Evolutionary conservation across 2,888 invertebrate species (phyloP).

Genomic region (Limnephilus auricula): DNA sequence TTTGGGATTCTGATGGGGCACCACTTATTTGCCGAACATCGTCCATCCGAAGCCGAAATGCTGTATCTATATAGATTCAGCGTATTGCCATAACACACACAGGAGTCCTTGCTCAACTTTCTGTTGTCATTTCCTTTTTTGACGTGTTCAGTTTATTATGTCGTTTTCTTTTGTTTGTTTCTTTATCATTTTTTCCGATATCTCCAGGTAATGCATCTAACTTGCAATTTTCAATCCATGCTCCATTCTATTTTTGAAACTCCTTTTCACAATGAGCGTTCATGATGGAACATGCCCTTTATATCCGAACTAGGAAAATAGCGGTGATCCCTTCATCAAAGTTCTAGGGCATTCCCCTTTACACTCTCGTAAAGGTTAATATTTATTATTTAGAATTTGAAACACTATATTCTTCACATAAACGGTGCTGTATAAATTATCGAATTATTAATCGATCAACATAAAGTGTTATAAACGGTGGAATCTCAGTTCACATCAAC

Average conservation of each 20-base stretch:
- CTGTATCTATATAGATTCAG: too few relatives aligned
- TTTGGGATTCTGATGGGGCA: neutral
- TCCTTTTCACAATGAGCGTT: too few relatives aligned
- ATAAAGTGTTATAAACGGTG: neutral
- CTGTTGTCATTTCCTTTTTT: neutral
- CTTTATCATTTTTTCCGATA: neutral
- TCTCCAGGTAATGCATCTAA: neutral
- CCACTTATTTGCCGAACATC: neutral
- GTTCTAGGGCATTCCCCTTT: too few relatives aligned
- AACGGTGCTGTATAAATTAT: too few relatives aligned
- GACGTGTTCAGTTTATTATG: neutral
- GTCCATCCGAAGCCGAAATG: neutral
- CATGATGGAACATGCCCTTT: too few relatives aligned
- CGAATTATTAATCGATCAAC: neutral
- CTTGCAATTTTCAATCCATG: neutral
- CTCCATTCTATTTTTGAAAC: neutral
- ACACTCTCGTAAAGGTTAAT: too few relatives aligned
- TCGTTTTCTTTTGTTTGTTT: neutral
- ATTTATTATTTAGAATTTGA: too few relatives aligned
- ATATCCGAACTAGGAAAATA: too few relatives aligned
- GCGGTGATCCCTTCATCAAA: too few relatives aligned
- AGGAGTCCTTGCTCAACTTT: neutral
- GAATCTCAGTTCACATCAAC: neutral
- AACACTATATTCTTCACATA: neutral
- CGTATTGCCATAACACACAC: too few relatives aligned